phyloP scores from a whole-genome alignment of 2,888 invertebrate genomes.

The Thera britannica region DNA sequence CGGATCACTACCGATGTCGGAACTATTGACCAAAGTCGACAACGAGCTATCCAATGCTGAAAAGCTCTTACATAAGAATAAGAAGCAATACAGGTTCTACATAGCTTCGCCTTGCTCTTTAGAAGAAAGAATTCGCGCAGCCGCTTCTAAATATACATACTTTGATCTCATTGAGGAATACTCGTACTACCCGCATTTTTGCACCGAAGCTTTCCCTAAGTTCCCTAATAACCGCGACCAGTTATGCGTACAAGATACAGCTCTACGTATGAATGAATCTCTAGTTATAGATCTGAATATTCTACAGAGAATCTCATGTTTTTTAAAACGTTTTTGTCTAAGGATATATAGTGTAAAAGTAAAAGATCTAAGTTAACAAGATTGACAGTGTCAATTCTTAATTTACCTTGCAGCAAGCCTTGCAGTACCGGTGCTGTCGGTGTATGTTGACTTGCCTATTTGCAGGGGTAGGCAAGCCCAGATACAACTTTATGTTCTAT shows the following conservation, averaged over 20 bases:
- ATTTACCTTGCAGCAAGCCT: no score
- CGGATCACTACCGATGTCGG: conserved; percentile 86
- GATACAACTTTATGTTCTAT: no score
- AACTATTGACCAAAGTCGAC: conserved; percentile 83
- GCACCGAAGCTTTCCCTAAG: conserved; percentile 89
- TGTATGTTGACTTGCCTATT: no score
- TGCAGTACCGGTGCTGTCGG: no score
- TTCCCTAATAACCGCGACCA: conserved; percentile 69
- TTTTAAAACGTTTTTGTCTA: conserved; percentile 74
- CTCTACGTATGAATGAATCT: conserved; percentile 62
- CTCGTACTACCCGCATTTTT: conserved; percentile 90
- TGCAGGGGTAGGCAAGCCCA: no score
- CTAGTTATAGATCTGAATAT: conserved; percentile 66
- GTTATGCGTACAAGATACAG: conserved; percentile 56
- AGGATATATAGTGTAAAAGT: conserved; percentile 70
- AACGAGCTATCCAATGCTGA: conserved; percentile 85
- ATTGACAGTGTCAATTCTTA: neutral
- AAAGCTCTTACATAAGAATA: conserved; percentile 75
- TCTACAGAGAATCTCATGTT: conserved; percentile 74
- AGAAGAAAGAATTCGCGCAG: conserved; percentile 81
- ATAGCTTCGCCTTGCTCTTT: conserved; percentile 89
- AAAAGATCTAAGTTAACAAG: conserved; percentile 41
- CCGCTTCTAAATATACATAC: conserved; percentile 68
- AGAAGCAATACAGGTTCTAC: conserved; percentile 87
- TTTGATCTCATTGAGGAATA: conserved; percentile 80